Conservation (phyloP, 2,113 vertebrate species). For the Megalops atlanticus region DNA sequence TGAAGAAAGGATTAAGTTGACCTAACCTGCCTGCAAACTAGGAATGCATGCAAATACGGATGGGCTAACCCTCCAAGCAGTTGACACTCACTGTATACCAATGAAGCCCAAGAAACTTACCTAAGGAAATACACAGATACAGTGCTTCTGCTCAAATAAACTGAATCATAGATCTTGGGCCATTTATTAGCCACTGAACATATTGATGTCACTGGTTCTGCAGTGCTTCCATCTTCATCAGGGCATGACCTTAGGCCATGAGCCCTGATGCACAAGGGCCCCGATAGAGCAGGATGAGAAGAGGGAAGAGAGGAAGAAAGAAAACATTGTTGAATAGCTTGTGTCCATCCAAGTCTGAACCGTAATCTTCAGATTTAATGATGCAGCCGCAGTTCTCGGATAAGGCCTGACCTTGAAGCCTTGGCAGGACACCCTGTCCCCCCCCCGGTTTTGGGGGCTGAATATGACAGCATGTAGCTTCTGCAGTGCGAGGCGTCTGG, state of each 20-base stretch:
- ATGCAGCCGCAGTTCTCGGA: conserved; percentile 39
- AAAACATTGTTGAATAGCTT: conserved; percentile 41
- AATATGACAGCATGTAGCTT: conserved; percentile 28
- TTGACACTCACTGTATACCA: neutral
- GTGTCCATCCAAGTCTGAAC: conserved; percentile 38
- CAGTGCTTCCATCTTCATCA: too few species aligned
- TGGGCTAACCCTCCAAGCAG: neutral
- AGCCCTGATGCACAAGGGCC: too few species aligned
- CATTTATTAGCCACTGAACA: neutral
- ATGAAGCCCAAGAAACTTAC: too few species aligned
- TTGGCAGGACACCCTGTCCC: conserved; percentile 48
- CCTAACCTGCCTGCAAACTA: neutral
- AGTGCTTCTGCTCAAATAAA: neutral
- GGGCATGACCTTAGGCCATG: neutral
- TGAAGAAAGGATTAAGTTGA: neutral
- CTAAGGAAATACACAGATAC: neutral
- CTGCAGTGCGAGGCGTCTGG: conserved; percentile 28
- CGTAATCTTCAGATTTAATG: conserved; percentile 40
- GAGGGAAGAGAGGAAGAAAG: conserved; percentile 24
- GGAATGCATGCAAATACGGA: neutral
- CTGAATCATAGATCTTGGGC: neutral
- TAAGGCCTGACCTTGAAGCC: conserved; percentile 43
- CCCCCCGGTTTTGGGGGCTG: conserved; percentile 35
- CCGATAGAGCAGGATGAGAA: neutral
- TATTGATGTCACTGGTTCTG: neutral